A percentile compares a stretch with the other conserved stretches of the same genome.
Evolutionary conservation across 2,888 invertebrate species (phyloP).

Genomic region (Erebia ligea): DNA sequence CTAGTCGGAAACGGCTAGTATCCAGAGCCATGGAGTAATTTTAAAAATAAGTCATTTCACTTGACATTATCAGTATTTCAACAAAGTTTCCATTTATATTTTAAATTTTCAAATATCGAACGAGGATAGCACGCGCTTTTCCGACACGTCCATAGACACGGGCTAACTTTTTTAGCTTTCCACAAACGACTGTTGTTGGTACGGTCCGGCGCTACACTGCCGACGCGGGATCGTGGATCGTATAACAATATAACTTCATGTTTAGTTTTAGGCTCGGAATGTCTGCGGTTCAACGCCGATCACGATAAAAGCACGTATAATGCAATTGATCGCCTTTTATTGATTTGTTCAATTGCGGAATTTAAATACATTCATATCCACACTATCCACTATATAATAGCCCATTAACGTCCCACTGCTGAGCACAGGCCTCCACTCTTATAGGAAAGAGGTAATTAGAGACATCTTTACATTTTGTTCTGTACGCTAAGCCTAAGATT

Average conservation of each 20-base stretch:
- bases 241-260: conserved; percentile 21
- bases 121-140: conserved; percentile 38
- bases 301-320: conserved; percentile 34
- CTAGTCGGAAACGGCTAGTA: conserved; percentile 1
- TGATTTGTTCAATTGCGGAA: conserved; percentile 15
- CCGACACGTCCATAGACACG: conserved; percentile 30
- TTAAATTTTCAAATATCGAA: conserved; percentile 27
- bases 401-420: too few relatives aligned
- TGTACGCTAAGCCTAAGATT: too few relatives aligned
- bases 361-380: background rate
- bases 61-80: background rate
- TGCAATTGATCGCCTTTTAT: conserved; percentile 23
- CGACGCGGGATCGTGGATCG: conserved; percentile 24
- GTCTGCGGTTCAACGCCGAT: conserved; percentile 30
- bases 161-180: conserved; percentile 19
- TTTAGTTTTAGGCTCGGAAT: conserved; percentile 35
- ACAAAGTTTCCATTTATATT: background rate
- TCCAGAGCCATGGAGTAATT: background rate
- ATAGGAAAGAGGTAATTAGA: too few relatives aligned
- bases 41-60: background rate
- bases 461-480: too few relatives aligned
- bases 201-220: conserved; percentile 40
- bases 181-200: conserved; percentile 33
- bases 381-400: too few relatives aligned
- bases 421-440: too few relatives aligned